Evolutionary conservation across 23 tunicate genomes (phyloP), one percentile per base, ranked within the genome.

Genomic region (Diplosoma virens): DNA sequence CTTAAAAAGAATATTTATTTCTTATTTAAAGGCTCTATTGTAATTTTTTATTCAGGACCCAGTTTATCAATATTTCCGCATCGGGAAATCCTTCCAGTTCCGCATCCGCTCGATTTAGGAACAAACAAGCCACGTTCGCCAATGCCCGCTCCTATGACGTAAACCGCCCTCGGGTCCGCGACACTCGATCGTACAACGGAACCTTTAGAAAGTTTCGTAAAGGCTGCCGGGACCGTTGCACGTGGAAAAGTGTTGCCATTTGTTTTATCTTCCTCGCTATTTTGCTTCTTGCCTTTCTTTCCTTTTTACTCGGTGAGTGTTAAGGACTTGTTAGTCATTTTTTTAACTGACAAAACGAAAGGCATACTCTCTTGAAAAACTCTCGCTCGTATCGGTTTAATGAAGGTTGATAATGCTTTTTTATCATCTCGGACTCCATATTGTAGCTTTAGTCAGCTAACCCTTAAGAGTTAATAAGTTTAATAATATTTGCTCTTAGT

Each of bases 51-150:
- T n/a, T n/a, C n/a, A n/a, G n/a, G n/a, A n/a, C n/a, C n/a, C n/a
- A n/a, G n/a, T 9, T 45, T 11, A 45, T 45, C 52, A 45, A 9
- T 16, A 45, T 45, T 16, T 9, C 14, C 52, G 52, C 16, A 45
- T 45, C 14, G 16, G 52, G 14, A 45, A 45, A 45, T 45, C 52
- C 16, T 45, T 45, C 52, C 52, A 45, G 14, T 45, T 45, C 52
- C 74, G 36, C 97, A 9, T 75, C 97, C 1, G 75, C 97, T 25
- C 84, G 90, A 9, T 84, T 90, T 47, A 84, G 84, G 86, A 81
- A 65, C 73, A 79, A 84, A 23, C 78, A 81, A 18, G 73, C 82
- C 0, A 54, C 96, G 4, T 54, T 79, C 30, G 90, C n/a, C n/a
- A n/a, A n/a, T n/a, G n/a, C n/a, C n/a, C n/a, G n/a, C n/a, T 68